Percentiles rank a stretch among this genome's conserved stretches.
phyloP scores from a whole-genome alignment of 2,888 invertebrate genomes.

The Epistrophe grossulariae region DNA sequence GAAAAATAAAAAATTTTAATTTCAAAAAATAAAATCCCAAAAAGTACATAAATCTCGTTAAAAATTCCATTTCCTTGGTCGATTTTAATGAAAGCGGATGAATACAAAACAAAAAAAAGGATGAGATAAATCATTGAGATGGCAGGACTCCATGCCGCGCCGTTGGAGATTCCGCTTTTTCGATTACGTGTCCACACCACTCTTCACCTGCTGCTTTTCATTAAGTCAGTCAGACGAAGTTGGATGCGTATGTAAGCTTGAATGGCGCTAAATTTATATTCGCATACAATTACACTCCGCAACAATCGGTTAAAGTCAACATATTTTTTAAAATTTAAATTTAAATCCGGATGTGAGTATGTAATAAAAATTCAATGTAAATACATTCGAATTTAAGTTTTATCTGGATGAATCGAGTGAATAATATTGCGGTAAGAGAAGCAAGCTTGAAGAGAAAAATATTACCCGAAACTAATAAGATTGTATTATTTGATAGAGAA shows the following conservation, averaged over 20 bases:
- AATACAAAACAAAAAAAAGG: conserved; percentile 10
- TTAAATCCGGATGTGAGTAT: too few species aligned
- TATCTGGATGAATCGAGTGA: too few species aligned
- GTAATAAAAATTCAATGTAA: too few species aligned
- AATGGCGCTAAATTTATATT: conserved; percentile 26
- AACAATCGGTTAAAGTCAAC: not conserved
- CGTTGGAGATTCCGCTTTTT: not conserved
- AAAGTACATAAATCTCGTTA: conserved; percentile 54
- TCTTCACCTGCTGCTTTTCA: conserved; percentile 33
- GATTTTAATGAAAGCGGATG: conserved; percentile 59
- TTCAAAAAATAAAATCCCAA: not conserved
- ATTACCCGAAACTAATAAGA: too few species aligned
- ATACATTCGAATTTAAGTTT: too few species aligned
- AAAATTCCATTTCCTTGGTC: conserved; percentile 60
- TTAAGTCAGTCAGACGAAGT: conserved; percentile 23
- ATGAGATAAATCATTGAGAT: conserved; percentile 60
- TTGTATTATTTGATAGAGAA: too few species aligned
- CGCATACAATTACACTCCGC: not conserved
- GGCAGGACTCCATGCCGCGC: not conserved
- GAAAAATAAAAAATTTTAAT: conserved; percentile 14
- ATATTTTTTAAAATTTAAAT: too few species aligned
- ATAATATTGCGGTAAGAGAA: too few species aligned
- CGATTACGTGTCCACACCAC: conserved; percentile 10
- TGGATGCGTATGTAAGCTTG: conserved; percentile 36
- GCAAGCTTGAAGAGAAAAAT: too few species aligned